phyloP scores from a whole-genome alignment of 2,113 vertebrate species.

The Halichoerus grypus region DNA sequence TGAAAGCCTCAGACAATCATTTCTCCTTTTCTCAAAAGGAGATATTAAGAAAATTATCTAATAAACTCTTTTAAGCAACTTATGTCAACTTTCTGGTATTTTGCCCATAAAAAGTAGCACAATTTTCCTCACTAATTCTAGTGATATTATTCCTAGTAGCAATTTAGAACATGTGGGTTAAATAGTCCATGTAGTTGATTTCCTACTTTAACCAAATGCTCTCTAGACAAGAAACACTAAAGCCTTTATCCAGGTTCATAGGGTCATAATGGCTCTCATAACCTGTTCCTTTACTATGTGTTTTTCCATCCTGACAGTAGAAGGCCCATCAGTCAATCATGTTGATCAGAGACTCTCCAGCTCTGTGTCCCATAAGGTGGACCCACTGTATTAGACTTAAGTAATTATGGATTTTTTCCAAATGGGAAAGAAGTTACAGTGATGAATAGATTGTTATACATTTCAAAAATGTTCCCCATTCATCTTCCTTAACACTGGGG shows the following conservation, averaged over 20 bases:
- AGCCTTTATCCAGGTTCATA: not conserved
- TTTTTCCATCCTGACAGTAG: not conserved
- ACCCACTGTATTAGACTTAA: not conserved
- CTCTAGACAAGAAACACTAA: not conserved
- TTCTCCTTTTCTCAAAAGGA: constrained; percentile 29
- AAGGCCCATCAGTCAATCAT: not conserved
- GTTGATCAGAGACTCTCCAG: not conserved
- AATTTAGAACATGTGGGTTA: not conserved
- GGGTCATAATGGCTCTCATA: not conserved
- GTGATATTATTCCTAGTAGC: not conserved
- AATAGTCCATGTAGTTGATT: not conserved
- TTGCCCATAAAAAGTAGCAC: not conserved
- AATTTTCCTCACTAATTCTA: not conserved
- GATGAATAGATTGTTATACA: not conserved
- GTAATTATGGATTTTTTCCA: not conserved
- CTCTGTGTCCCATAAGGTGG: not conserved
- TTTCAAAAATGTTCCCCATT: constrained; percentile 7
- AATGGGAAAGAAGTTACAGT: not conserved
- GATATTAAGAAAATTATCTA: not conserved
- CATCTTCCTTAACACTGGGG: not conserved
- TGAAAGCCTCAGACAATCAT: not conserved
- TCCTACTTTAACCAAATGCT: not conserved
- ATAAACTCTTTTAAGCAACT: not conserved
- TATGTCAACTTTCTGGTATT: constrained; percentile 29
- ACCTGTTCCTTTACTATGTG: not conserved